Percentiles rank a stretch among this genome's conserved stretches.
phyloP scores from a whole-genome alignment of 1,140 invertebrate species.

The Chironomus tepperi region DNA sequence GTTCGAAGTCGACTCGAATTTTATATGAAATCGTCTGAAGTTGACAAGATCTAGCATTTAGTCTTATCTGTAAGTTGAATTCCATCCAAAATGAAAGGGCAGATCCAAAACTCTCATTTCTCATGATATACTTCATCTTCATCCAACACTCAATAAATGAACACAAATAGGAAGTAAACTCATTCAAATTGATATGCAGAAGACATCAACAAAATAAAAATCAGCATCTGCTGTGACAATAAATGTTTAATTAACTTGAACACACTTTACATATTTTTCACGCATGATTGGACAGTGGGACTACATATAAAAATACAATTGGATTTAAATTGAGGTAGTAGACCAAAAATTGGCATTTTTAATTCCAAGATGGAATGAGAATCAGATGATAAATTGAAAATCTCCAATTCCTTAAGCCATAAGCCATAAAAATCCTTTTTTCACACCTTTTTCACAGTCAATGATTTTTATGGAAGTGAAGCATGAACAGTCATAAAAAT shows the following conservation, averaged over 20 bases:
- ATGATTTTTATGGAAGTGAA: neutral
- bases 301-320: neutral
- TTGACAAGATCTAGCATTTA: too few species aligned
- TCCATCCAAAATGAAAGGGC: too few species aligned
- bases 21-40: too few species aligned
- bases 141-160: too few species aligned
- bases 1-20: too few species aligned
- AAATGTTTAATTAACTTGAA: neutral
- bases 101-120: too few species aligned
- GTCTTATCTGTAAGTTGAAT: too few species aligned
- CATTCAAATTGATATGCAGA: too few species aligned
- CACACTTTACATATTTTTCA: neutral
- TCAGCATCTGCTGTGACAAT: neutral
- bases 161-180: too few species aligned
- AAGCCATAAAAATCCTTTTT: constrained; percentile 7
- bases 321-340: neutral
- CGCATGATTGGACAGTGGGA: neutral
- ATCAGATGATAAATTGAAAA: neutral
- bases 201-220: neutral
- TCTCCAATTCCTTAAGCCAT: neutral
- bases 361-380: neutral
- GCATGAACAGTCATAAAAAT: constrained; percentile 6
- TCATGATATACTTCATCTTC: too few species aligned
- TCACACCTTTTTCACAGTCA: constrained; percentile 10
- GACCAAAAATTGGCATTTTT: neutral